Evolutionary conservation across 2,113 vertebrate genomes (phyloP), one percentile per base, ranked within the genome.

Genomic region (Scolopax mira): DNA sequence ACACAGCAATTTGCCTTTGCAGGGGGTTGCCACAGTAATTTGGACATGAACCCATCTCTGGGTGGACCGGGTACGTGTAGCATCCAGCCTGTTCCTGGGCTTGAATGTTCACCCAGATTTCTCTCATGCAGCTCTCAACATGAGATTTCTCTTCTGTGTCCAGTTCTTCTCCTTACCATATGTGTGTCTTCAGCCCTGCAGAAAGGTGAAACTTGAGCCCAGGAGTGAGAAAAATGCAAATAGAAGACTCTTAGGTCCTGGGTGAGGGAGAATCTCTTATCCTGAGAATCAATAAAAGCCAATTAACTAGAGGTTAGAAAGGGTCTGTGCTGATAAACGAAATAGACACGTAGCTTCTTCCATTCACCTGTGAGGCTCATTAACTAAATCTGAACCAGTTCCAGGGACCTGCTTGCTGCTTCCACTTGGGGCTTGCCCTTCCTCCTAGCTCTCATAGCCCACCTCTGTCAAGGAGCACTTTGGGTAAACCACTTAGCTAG

Each of bases 291-390:
- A 84, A 69, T 89, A 72, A 88, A 62, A 95, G 52, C 61, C 74
- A 92, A 94, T 96, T 91, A 95, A 75, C 41, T 61, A 65, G 83
- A 87, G 61, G 78, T 92, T 90, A 87, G 49, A 82, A 92, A 57
- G 70, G 88, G 82, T 94, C 58, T 70, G 90, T 86, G 66, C 73
- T 86, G 86, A 87, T 94, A 84, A 92, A 83, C 90, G 80, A 84
- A 33, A 88, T 7, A 96, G 82, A 89, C 33, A 65, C 90, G 92
- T 90, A 73, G 52, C 52, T 88, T 65, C 69, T 75, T 92, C 72
- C 65, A 11, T 88, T 93, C 93, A 95, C 83, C 86, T 93, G 77
- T 71, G 77, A 91, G 73, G 61, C 92, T 95, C 93, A 87, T 96
- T 96, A 96, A 89, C 92, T 92, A 85, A 93, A 92, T 52, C 70